phyloP scores from a whole-genome alignment of 1,140 invertebrate genomes.

The Caerostris darwini region DNA sequence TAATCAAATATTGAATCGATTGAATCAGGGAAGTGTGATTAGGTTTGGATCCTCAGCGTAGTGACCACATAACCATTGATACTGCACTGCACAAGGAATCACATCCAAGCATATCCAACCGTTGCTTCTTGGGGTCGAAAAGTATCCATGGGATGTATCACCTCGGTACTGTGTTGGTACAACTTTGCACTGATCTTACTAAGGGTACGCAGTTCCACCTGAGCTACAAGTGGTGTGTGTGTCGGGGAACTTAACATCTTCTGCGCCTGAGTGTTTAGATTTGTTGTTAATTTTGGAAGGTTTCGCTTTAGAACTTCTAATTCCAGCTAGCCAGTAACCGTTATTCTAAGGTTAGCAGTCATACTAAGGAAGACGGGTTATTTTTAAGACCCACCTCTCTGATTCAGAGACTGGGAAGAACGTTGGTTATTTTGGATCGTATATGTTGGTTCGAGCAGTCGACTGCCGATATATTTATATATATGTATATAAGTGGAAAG shows the following conservation, averaged over 20 bases:
- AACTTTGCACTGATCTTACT: slow-evolving; percentile 12
- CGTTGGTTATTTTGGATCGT: slow-evolving; percentile 77
- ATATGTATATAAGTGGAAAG: slow-evolving; percentile 70
- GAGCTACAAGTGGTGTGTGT: slow-evolving; percentile 64
- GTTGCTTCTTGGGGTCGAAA: neutral
- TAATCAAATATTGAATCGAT: no score
- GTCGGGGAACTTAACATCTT: slow-evolving; percentile 59
- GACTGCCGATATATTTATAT: slow-evolving; percentile 77
- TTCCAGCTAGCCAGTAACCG: slow-evolving; percentile 87
- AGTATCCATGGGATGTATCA: slow-evolving; percentile 16
- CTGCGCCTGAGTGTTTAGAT: slow-evolving; percentile 80
- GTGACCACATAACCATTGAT: no score
- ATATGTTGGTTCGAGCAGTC: slow-evolving; percentile 69
- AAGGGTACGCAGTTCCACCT: slow-evolving; percentile 39
- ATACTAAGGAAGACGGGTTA: slow-evolving; percentile 77
- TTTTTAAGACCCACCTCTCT: slow-evolving; percentile 77
- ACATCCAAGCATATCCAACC: neutral
- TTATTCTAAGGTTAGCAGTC: slow-evolving; percentile 78
- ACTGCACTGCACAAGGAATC: neutral
- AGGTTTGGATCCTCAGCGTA: no score
- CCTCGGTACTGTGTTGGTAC: neutral
- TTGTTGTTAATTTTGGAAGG: slow-evolving; percentile 98
- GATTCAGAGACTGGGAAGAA: slow-evolving; percentile 71
- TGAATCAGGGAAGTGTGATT: no score
- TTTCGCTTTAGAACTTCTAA: slow-evolving; percentile 85